These are phyloP conservation scores for Telmatochromis sp. DNA, from an alignment of 2,113 vertebrate species.

Conservation along the genomic window DNA sequence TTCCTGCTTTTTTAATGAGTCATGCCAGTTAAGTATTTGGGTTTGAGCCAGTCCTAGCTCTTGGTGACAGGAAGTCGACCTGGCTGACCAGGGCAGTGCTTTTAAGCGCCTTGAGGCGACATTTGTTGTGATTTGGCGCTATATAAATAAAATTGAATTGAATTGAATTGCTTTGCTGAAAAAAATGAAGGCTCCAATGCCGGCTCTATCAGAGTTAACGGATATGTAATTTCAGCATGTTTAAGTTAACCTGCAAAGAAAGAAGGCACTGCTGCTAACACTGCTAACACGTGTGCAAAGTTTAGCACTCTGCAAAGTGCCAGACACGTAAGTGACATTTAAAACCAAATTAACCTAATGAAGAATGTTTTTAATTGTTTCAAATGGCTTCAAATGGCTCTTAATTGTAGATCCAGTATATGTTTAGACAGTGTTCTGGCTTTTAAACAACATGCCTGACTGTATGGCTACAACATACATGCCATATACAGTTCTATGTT, in stretches of 20 bases:
- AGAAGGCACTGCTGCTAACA: not conserved
- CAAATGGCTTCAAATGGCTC: not conserved
- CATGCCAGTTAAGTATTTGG: not conserved
- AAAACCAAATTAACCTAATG: not conserved
- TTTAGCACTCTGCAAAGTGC: not conserved
- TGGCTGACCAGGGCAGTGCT: not conserved
- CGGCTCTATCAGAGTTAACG: not conserved
- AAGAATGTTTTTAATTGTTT: not conserved
- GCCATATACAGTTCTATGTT: not conserved
- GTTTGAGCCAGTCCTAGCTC: not conserved
- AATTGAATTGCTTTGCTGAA: not conserved
- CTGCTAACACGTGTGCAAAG: not conserved
- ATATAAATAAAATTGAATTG: too few species aligned
- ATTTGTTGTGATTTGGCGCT: too few species aligned
- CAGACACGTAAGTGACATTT: not conserved
- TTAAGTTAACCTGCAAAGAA: not conserved
- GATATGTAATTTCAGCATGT: not conserved
- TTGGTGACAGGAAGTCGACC: not conserved
- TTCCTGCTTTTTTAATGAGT: not conserved
- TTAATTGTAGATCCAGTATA: not conserved
- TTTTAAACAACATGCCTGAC: not conserved
- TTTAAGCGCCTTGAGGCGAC: too few species aligned
- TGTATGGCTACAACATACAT: not conserved
- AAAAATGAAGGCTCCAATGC: not conserved
- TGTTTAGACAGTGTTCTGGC: not conserved